phyloP scores from a whole-genome alignment of 2,113 vertebrate genomes.

The Phycodurus eques region DNA sequence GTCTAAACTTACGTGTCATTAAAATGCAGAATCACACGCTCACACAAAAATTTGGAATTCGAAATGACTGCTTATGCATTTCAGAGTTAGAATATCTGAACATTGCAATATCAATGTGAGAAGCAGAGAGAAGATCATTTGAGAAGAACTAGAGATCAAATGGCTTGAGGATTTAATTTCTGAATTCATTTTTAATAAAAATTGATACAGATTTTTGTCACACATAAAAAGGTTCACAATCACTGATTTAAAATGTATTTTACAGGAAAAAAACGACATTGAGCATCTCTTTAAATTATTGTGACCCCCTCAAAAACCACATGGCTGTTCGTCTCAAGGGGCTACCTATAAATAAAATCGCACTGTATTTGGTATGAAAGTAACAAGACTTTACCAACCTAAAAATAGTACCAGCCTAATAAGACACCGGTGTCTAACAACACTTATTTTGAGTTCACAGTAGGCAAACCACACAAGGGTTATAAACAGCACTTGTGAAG shows the following conservation, averaged over 20 bases:
- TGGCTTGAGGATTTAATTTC: background rate
- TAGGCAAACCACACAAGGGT: background rate
- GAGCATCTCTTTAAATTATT: background rate
- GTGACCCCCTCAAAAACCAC: background rate
- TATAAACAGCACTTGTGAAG: slow-evolving; percentile 15
- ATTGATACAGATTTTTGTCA: background rate
- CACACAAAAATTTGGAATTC: background rate
- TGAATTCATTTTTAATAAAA: background rate
- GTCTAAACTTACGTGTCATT: background rate
- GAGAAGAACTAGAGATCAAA: background rate
- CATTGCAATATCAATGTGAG: background rate
- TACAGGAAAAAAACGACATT: background rate
- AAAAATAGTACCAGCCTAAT: background rate
- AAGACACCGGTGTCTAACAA: background rate
- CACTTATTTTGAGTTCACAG: background rate
- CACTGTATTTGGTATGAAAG: slow-evolving; percentile 4
- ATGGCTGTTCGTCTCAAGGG: background rate
- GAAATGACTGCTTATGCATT: background rate
- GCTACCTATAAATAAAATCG: background rate
- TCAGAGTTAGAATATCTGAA: background rate
- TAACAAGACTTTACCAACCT: background rate
- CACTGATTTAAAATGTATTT: background rate
- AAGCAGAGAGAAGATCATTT: background rate
- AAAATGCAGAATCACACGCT: background rate
- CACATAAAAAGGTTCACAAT: background rate